Conservation (phyloP, 2,888 invertebrate species). For the Desoria tigrina region DNA sequence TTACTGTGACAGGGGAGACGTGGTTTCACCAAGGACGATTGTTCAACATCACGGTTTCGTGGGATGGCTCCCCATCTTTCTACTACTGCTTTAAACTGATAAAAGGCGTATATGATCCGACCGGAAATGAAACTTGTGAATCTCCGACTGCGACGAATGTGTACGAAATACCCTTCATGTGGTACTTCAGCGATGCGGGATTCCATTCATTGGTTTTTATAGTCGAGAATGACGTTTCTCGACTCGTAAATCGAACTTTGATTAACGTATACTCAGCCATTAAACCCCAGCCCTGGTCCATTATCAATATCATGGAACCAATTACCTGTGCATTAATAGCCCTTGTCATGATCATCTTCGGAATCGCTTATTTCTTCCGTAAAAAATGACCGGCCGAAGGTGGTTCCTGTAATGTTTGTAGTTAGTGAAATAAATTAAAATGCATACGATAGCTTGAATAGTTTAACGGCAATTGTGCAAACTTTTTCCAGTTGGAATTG, state of each 20-base stretch:
- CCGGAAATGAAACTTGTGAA: conserved; percentile 54
- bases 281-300: conserved; percentile 78
- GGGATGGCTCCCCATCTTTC: conserved; percentile 74
- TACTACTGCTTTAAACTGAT: conserved; percentile 69
- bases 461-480: no score
- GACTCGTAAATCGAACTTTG: conserved; percentile 68
- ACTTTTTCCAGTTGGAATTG: no score
- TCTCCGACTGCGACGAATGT: conserved; percentile 51
- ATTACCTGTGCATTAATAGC: conserved; percentile 79
- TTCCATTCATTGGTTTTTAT: conserved; percentile 77
- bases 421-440: no score
- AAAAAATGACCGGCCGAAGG: conserved; percentile 2
- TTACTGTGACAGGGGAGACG: conserved; percentile 72
- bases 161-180: conserved; percentile 67
- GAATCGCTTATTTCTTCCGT: conserved; percentile 70
- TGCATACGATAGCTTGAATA: no score
- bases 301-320: conserved; percentile 85
- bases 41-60: conserved; percentile 67
- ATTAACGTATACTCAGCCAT: conserved; percentile 81
- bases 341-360: conserved; percentile 79
- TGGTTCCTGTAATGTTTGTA: no score
- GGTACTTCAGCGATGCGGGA: conserved; percentile 69
- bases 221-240: conserved; percentile 74
- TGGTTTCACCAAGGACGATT: conserved; percentile 83
- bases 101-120: conserved; percentile 61